Evolutionary conservation across 2,888 invertebrate species (phyloP).

Genomic region (Troides oblongomaculatus): DNA sequence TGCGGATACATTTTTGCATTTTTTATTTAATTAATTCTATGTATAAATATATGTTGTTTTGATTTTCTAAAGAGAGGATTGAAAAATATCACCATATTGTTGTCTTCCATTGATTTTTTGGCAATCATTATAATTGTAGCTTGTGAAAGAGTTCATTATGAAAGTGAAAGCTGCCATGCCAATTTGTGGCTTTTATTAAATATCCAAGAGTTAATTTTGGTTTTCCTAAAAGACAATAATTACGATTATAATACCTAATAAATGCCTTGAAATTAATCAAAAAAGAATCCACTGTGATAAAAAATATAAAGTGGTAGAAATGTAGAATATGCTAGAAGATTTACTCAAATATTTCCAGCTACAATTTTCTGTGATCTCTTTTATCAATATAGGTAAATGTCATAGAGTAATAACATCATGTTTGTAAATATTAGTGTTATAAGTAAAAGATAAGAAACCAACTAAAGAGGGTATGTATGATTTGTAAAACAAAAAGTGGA

Average conservation of each 20-base stretch:
- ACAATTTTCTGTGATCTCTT: conserved; percentile 82
- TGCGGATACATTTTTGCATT: conserved; percentile 69
- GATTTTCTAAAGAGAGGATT: conserved; percentile 58
- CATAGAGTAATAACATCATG: conserved; percentile 65
- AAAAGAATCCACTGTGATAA: conserved; percentile 73
- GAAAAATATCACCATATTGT: conserved; percentile 48
- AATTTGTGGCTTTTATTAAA: conserved; percentile 32
- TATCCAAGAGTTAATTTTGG: conserved; percentile 18
- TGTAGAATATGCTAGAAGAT: conserved; percentile 70
- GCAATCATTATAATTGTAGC: conserved; percentile 74
- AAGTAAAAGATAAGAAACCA: conserved; percentile 58
- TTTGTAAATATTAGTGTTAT: conserved; percentile 70
- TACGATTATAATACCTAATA: conserved; percentile 52
- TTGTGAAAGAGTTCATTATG: conserved; percentile 48
- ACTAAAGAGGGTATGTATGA: conserved; percentile 78
- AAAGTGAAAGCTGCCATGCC: conserved; percentile 55
- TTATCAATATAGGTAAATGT: conserved; percentile 75
- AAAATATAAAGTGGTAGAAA: conserved; percentile 73
- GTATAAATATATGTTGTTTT: conserved; percentile 57
- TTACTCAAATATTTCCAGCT: conserved; percentile 80
- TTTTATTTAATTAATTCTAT: conserved; percentile 71
- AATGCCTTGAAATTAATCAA: conserved; percentile 69
- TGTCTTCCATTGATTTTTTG: conserved; percentile 76
- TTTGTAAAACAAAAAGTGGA: conserved; percentile 79
- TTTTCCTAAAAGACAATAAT: conserved; percentile 61